Evolutionary conservation across 2,888 invertebrate species (phyloP), one percentile per base, ranked within the genome.

Genomic region (Alloplasta piceator): DNA sequence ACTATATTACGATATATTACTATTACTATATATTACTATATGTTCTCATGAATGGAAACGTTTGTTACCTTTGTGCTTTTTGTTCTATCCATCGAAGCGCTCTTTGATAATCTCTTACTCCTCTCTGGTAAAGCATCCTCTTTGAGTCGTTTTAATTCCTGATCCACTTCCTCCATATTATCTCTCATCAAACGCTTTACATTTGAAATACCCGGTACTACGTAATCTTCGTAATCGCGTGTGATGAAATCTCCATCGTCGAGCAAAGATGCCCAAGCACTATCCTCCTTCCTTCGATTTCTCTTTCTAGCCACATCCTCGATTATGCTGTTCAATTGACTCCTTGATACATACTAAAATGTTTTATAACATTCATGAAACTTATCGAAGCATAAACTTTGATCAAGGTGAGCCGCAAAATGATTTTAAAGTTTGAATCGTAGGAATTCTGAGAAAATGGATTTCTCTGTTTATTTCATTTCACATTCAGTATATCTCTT

Each of bases 311-410:
- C 87, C 4, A 90, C 91, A 66, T 88, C 86, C 78, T 90, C 90
- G 12, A 91, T 85, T 70, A 91, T 87, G 52, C 88, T 75, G 78
- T 89, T 89, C 67, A 91, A 90, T 76, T 89, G 88, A 75, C 85
- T 86, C 55, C 86, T 86, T 48, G 91, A 90, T 67, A 91, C 84
- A 50, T 90, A 91, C 92, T 92, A 66, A 9, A 83, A 84, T 71
- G 9, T 26, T 26, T 6, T 6, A 7, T 6, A 50, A 16, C 26
- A 26, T 26, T 26, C 26, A 26, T 26, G 26, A 26, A 26, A 26
- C 26, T 26, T 26, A 26, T 26, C 26, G 26, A 3, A 26, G 26
- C 26, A 3, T 3, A 26, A 26, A 6, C 1, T 16, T 7, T 55
- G 9, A n/a, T n/a, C 16, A 16, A 55, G 14, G 6, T 16, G 16